Conservation (phyloP, 2,888 invertebrate species). For the Tetanocera ferruginea region DNA sequence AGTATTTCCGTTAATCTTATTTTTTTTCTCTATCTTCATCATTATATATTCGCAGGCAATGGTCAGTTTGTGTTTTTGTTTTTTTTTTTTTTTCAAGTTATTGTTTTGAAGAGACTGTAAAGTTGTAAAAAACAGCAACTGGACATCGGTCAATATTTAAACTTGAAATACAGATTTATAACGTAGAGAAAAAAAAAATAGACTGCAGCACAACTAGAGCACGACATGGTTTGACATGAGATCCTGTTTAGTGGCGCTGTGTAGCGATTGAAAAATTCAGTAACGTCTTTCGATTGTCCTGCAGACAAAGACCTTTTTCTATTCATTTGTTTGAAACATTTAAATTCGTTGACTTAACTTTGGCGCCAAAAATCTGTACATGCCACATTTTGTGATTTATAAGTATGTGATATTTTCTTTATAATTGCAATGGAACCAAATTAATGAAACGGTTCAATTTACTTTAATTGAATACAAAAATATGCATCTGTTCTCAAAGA, state of each 20-base stretch:
- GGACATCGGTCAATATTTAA: not conserved
- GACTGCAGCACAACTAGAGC: not conserved
- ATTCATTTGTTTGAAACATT: too few relatives aligned
- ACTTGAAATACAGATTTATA: too few relatives aligned
- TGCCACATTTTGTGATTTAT: not conserved
- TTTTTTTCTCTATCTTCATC: not conserved
- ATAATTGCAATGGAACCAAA: too few relatives aligned
- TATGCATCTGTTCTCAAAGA: too few relatives aligned
- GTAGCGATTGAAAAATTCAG: not conserved
- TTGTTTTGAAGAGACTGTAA: not conserved
- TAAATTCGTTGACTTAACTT: not conserved
- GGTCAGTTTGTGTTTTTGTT: not conserved
- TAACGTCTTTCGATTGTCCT: slow-evolving; percentile 17
- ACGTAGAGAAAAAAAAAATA: not conserved
- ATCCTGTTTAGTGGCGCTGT: not conserved
- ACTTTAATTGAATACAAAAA: too few relatives aligned
- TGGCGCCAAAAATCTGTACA: not conserved
- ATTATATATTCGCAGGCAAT: not conserved
- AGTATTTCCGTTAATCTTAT: not conserved
- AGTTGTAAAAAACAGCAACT: not conserved
- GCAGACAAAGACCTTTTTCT: not conserved
- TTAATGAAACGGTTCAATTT: too few relatives aligned
- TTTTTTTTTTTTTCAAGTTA: not conserved
- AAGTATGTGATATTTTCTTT: too few relatives aligned
- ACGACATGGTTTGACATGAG: not conserved